A percentile compares a stretch with the other conserved stretches of the same genome.
phyloP scores from a whole-genome alignment of 2,888 invertebrate species.

The Leptinotarsa tumamoca region DNA sequence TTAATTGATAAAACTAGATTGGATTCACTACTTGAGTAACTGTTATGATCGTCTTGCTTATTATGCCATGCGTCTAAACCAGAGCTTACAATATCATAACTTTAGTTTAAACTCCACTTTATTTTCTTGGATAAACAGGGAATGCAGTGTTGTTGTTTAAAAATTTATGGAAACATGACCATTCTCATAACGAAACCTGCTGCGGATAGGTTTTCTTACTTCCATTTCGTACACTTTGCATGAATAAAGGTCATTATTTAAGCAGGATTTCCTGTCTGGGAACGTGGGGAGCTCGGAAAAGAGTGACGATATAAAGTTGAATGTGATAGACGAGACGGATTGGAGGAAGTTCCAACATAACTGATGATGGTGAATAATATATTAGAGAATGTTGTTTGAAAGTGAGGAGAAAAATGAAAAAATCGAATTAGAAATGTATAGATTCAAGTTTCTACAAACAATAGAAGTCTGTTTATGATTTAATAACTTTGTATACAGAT shows the following conservation, averaged over 20 bases:
- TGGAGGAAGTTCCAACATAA: no score
- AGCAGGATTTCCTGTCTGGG: background rate
- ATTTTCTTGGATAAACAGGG: slow-evolving; percentile 1
- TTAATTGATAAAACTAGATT: no score
- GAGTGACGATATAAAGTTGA: background rate
- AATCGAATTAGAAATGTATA: no score
- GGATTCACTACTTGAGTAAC: background rate
- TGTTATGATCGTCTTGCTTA: background rate
- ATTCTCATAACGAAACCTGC: slow-evolving; percentile 21
- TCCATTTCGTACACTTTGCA: background rate
- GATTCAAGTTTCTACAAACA: no score
- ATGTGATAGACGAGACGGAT: background rate
- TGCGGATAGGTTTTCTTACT: background rate
- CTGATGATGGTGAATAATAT: no score
- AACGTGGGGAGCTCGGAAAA: background rate
- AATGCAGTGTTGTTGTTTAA: slow-evolving; percentile 17
- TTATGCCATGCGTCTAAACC: background rate
- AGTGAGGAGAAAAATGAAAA: no score
- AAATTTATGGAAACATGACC: slow-evolving; percentile 23
- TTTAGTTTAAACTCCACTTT: slow-evolving; percentile 1
- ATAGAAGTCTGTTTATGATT: no score
- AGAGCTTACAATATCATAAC: slow-evolving; percentile 8
- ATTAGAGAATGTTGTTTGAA: no score
- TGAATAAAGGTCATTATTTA: slow-evolving; percentile 3
- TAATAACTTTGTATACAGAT: no score